A percentile compares a stretch with the other conserved stretches of the same genome.
Evolutionary conservation across 1,140 invertebrate genomes (phyloP).

Genomic region (Micrasema minimum): DNA sequence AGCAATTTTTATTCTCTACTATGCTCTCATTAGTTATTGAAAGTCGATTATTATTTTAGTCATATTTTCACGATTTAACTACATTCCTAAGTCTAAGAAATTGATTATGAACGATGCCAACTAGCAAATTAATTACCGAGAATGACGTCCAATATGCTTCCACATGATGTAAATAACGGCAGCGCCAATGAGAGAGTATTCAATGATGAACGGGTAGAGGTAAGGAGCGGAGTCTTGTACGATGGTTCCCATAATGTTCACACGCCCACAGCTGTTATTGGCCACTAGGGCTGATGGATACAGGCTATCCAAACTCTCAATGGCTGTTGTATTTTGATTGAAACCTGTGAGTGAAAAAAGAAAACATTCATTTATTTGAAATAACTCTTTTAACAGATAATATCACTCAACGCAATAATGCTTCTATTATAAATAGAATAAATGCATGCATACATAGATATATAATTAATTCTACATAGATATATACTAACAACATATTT

Average conservation of each 20-base stretch:
- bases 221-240: slow-evolving; percentile 92
- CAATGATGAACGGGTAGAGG: slow-evolving; percentile 95
- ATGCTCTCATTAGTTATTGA: too few species aligned
- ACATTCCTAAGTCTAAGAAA: too few species aligned
- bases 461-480: too few species aligned
- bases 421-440: neutral
- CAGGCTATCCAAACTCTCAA: slow-evolving; percentile 70
- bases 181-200: slow-evolving; percentile 96
- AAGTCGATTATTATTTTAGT: too few species aligned
- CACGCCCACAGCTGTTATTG: slow-evolving; percentile 76
- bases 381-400: neutral
- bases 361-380: slow-evolving; percentile 32
- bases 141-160: slow-evolving; percentile 91
- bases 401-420: neutral
- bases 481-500: too few species aligned
- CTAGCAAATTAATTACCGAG: slow-evolving; percentile 73
- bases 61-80: too few species aligned
- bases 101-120: too few species aligned
- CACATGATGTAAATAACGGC: slow-evolving; percentile 98
- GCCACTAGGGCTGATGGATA: slow-evolving; percentile 72
- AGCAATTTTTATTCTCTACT: too few species aligned
- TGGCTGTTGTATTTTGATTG: slow-evolving; percentile 65
- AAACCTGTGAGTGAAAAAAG: slow-evolving; percentile 18
- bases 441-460: too few species aligned
- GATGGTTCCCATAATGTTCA: slow-evolving; percentile 93